Evolutionary conservation across 2,113 vertebrate species (phyloP).

Genomic region (Azemiops feae): DNA sequence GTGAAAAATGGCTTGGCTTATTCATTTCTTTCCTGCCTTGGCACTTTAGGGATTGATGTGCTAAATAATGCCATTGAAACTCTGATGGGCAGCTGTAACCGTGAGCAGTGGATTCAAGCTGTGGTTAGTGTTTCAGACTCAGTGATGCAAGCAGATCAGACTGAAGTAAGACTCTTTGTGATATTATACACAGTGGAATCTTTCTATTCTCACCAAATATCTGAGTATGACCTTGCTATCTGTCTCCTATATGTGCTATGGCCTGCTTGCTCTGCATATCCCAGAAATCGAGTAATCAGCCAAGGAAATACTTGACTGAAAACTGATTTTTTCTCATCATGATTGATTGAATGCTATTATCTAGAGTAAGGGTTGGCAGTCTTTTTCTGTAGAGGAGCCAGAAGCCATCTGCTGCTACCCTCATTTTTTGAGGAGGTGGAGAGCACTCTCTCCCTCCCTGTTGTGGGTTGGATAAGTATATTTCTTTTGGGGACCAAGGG

Average conservation of each 20-base stretch:
- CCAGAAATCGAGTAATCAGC: neutral
- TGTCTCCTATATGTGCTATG: neutral
- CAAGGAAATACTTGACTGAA: neutral
- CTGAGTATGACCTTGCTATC: neutral
- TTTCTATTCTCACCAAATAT: neutral
- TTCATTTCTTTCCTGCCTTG: neutral
- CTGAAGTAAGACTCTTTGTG: conserved; percentile 64
- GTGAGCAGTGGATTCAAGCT: conserved; percentile 80
- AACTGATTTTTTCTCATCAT: neutral
- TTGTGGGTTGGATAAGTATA: neutral
- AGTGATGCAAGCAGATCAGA: conserved; percentile 82
- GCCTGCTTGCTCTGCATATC: rapidly evolving
- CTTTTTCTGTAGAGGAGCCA: neutral
- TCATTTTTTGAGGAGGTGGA: neutral
- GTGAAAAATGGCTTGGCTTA: neutral
- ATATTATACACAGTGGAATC: neutral
- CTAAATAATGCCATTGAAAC: conserved; percentile 89
- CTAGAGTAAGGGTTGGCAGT: neutral
- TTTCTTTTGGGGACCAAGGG: neutral
- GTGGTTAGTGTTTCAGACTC: conserved; percentile 84
- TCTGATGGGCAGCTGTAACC: conserved; percentile 75
- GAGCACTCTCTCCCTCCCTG: neutral
- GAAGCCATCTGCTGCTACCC: neutral
- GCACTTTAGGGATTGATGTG: conserved; percentile 86
- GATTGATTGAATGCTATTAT: neutral